Evolutionary conservation across 2,888 invertebrate species (phyloP).

Genomic region (Villa cingulata): DNA sequence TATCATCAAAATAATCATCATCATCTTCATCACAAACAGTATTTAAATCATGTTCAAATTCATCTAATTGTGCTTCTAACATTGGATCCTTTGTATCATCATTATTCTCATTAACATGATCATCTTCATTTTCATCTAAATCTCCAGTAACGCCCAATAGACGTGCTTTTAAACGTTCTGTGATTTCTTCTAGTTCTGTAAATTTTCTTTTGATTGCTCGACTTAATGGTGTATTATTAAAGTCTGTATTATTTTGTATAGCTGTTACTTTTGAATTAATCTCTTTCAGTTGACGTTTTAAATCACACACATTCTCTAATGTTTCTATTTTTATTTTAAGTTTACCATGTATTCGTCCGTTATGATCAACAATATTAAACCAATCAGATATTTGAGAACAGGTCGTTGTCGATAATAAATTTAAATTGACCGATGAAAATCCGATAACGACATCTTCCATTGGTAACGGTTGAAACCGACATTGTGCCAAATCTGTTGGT

Average conservation of each 20-base stretch:
- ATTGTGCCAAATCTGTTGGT: slow-evolving; percentile 32
- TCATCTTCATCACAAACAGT: slow-evolving; percentile 22
- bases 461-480: slow-evolving; percentile 35
- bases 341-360: slow-evolving; percentile 44
- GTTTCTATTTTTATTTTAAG: slow-evolving; percentile 45
- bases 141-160: slow-evolving; percentile 44
- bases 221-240: slow-evolving; percentile 31
- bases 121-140: slow-evolving; percentile 39
- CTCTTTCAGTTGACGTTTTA: not conserved
- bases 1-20: slow-evolving; percentile 3
- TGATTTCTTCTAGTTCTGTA: slow-evolving; percentile 48
- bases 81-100: not conserved
- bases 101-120: slow-evolving; percentile 13
- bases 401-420: slow-evolving; percentile 36
- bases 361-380: slow-evolving; percentile 50
- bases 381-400: slow-evolving; percentile 44
- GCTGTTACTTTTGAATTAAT: not conserved
- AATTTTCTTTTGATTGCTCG: slow-evolving; percentile 45
- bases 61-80: slow-evolving; percentile 24
- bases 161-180: slow-evolving; percentile 43
- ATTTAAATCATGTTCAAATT: slow-evolving; percentile 46
- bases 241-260: slow-evolving; percentile 17
- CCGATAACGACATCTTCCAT: slow-evolving; percentile 46
- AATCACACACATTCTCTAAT: slow-evolving; percentile 32
- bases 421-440: slow-evolving; percentile 45